Conservation (phyloP, 2,888 invertebrate species). For the Punctoribates punctum region DNA sequence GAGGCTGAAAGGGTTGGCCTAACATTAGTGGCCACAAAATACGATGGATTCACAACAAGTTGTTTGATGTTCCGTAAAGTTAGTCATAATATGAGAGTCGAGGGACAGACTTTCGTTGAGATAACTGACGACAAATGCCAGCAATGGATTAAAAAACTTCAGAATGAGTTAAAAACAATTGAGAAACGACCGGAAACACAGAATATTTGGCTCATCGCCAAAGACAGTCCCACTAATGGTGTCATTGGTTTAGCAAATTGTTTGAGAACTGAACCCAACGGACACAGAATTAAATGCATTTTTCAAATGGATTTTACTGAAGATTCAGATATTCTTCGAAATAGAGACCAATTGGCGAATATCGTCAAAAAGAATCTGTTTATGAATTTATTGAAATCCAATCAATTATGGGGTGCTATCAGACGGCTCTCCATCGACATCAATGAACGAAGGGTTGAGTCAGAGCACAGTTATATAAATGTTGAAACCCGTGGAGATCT, state of each 20-base stretch:
- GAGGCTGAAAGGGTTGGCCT: no score
- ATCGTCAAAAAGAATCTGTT: constrained; percentile 54
- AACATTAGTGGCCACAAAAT: neutral
- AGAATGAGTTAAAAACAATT: constrained; percentile 63
- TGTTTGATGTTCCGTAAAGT: neutral
- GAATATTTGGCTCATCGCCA: constrained; percentile 54
- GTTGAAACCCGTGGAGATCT: constrained; percentile 73
- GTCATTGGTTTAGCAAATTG: constrained; percentile 58
- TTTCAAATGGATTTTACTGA: constrained; percentile 8
- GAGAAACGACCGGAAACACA: constrained; percentile 54
- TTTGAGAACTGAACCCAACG: constrained; percentile 54
- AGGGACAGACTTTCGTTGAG: constrained; percentile 41
- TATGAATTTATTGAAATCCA: constrained; percentile 55
- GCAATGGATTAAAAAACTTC: constrained; percentile 75
- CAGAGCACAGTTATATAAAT: constrained; percentile 91
- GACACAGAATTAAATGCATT: constrained; percentile 48
- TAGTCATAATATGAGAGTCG: neutral
- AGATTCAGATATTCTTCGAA: constrained; percentile 20
- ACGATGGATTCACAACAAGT: neutral
- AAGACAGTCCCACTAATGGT: constrained; percentile 53
- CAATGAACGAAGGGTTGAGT: constrained; percentile 52
- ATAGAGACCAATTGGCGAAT: neutral
- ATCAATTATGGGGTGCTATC: constrained; percentile 46
- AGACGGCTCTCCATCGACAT: constrained; percentile 3
- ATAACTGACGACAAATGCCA: constrained; percentile 32